A percentile compares a stretch with the other conserved stretches of the same genome.
Evolutionary conservation across 2,888 invertebrate genomes (phyloP).

Genomic region (Branchellion lobata): DNA sequence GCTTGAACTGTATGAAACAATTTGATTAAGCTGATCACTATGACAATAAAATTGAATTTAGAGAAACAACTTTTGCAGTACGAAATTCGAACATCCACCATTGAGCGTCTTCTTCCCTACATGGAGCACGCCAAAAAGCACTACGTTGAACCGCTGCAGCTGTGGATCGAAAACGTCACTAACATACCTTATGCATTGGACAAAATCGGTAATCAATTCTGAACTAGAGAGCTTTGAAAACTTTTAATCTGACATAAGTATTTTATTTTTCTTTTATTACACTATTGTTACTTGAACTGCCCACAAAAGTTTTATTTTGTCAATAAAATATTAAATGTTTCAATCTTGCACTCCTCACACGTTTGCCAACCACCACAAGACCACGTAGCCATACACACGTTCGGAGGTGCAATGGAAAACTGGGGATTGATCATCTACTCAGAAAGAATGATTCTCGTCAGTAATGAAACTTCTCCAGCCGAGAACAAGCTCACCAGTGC

Average conservation of each 20-base stretch:
- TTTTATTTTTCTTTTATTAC: neutral
- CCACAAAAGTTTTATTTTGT: too few relatives aligned
- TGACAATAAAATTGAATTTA: too few relatives aligned
- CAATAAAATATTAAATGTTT: neutral
- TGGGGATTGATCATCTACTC: constrained; percentile 48
- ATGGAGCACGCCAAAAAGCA: constrained; percentile 11
- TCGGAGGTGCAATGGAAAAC: constrained; percentile 49
- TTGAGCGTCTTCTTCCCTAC: neutral
- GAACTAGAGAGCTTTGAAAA: neutral
- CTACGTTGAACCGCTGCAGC: constrained; percentile 8
- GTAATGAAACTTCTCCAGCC: constrained; percentile 4
- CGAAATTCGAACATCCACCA: constrained; percentile 15
- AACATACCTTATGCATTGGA: constrained; percentile 10
- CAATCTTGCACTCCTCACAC: neutral
- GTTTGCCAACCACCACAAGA: constrained; percentile 26
- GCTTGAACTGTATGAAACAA: too few relatives aligned
- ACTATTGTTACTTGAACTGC: too few relatives aligned
- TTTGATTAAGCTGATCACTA: too few relatives aligned
- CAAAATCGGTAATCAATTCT: constrained; percentile 11
- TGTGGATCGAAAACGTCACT: constrained; percentile 30
- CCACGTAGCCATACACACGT: constrained; percentile 45
- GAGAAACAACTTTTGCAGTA: constrained; percentile 1
- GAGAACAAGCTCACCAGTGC: neutral
- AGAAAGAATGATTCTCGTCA: constrained; percentile 37
- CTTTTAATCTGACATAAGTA: too few relatives aligned